phyloP scores from a whole-genome alignment of 2,797 vertebrate species.

The Valencia hispanica region DNA sequence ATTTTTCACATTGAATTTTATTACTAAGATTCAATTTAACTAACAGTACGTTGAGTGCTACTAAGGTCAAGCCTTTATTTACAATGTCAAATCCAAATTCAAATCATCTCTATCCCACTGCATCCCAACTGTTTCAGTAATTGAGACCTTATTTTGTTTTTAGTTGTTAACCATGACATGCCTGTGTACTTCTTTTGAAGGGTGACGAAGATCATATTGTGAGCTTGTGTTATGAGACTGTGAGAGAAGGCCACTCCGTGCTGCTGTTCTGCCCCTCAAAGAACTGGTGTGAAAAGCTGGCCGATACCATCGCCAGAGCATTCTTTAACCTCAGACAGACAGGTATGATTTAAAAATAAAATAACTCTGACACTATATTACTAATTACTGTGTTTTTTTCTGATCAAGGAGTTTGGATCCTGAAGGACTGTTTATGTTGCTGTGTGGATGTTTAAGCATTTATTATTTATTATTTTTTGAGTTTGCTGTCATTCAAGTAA shows the following conservation, averaged over 20 bases:
- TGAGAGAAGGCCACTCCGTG: constrained; percentile 88
- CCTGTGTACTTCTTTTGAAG: constrained; percentile 62
- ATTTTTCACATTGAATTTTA: not conserved
- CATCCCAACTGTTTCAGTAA: not conserved
- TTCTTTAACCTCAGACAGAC: constrained; percentile 86
- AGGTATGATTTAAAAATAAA: constrained; percentile 44
- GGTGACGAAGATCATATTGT: constrained; percentile 96
- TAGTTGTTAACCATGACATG: not conserved
- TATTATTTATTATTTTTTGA: not conserved
- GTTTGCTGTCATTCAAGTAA: not conserved
- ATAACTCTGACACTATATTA: not conserved
- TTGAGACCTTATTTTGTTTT: not conserved
- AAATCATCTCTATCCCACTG: not conserved
- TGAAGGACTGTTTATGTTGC: not conserved
- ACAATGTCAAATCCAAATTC: not conserved
- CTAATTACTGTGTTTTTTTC: not conserved
- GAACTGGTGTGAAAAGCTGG: constrained; percentile 98
- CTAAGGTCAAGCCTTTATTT: not conserved
- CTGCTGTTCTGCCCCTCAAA: constrained; percentile 97
- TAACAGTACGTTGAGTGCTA: not conserved
- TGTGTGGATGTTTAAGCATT: not conserved
- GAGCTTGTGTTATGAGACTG: constrained; percentile 94
- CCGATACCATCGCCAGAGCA: constrained; percentile 89
- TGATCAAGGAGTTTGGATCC: not conserved
- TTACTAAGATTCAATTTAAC: not conserved